These are phyloP conservation scores for Drosophila gunungcola DNA, from an alignment of 1,140 invertebrate species.

Conservation along the genomic window DNA sequence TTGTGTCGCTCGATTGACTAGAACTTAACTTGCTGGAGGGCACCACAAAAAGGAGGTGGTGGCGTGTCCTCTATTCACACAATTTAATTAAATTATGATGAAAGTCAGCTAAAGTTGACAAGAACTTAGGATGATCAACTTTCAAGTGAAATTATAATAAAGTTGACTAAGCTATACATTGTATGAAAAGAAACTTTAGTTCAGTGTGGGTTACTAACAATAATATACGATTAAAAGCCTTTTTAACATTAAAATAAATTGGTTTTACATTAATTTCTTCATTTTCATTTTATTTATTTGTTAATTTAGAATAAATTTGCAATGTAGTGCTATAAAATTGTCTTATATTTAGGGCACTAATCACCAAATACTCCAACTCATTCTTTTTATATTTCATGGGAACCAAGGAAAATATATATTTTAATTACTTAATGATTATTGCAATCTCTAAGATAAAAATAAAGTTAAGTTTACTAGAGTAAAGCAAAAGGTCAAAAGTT, in stretches of 20 bases:
- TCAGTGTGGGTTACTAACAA: not conserved
- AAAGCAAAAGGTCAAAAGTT: not conserved
- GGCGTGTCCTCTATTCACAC: constrained; percentile 37
- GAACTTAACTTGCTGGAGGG: constrained; percentile 29
- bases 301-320: no score
- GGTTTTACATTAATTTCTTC: no score
- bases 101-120: constrained; percentile 34
- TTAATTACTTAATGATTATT: no score
- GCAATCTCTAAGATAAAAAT: no score
- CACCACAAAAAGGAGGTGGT: constrained; percentile 9
- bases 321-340: no score
- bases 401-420: no score
- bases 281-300: no score
- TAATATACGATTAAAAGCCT: not conserved
- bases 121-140: constrained; percentile 10
- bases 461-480: not conserved
- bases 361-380: no score
- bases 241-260: no score
- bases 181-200: not conserved
- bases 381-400: no score
- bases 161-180: constrained; percentile 1
- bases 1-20: constrained; percentile 48
- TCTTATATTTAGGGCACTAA: no score
- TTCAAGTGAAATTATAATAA: constrained; percentile 15
- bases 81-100: constrained; percentile 73